Evolutionary conservation across 2,797 vertebrate species (phyloP).

Genomic region (Ibycter americanus): DNA sequence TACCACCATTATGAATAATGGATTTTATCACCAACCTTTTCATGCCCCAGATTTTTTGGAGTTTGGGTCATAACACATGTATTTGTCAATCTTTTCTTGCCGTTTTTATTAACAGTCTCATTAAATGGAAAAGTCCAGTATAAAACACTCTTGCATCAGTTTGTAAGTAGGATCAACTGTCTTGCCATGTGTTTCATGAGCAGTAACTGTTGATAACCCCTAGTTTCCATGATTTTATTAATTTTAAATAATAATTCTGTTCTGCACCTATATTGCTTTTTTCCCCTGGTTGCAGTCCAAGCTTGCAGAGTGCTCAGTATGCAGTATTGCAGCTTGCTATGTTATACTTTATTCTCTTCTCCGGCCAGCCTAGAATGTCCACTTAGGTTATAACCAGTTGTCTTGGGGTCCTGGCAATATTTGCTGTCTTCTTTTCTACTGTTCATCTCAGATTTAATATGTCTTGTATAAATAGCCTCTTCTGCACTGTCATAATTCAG

Average conservation of each 20-base stretch:
- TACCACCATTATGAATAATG: not conserved
- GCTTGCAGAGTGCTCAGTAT: not conserved
- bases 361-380: not conserved
- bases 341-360: not conserved
- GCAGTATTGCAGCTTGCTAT: not conserved
- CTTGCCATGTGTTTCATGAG: not conserved
- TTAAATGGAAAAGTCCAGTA: not conserved
- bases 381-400: not conserved
- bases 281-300: not conserved
- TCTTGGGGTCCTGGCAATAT: not conserved
- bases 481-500: not conserved
- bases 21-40: not conserved
- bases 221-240: not conserved
- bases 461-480: not conserved
- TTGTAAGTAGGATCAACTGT: not conserved
- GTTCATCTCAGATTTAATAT: not conserved
- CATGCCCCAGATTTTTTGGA: not conserved
- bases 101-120: not conserved
- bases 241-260: not conserved
- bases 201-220: not conserved
- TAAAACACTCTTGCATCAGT: not conserved
- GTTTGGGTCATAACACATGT: not conserved
- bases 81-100: not conserved
- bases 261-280: not conserved
- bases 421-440: not conserved